These are phyloP conservation scores for Spondyliosoma cantharus DNA, from an alignment of 2,797 vertebrate species.

Conservation along the genomic window DNA sequence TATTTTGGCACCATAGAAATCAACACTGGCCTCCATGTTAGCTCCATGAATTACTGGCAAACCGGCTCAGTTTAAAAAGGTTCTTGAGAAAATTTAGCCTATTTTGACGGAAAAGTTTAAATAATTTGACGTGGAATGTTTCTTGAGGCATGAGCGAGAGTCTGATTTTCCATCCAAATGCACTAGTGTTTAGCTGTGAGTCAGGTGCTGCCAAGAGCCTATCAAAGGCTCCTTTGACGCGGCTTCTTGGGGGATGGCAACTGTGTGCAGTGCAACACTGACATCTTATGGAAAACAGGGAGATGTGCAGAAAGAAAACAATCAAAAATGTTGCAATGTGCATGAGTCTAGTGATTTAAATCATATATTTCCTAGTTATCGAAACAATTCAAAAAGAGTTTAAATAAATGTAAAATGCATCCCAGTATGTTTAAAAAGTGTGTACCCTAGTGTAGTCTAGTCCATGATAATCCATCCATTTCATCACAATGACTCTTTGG, in stretches of 20 bases:
- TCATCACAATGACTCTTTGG: not conserved
- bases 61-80: constrained; percentile 59
- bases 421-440: not conserved
- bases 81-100: constrained; percentile 44
- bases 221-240: constrained; percentile 60
- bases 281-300: constrained; percentile 74
- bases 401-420: not conserved
- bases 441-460: too few relatives aligned
- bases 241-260: not conserved
- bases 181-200: constrained; percentile 60
- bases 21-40: constrained; percentile 69
- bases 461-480: not conserved
- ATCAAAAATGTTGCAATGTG: not conserved
- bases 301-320: constrained; percentile 31
- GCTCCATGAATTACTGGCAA: constrained; percentile 61
- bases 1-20: constrained; percentile 71
- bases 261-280: constrained; percentile 66
- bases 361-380: not conserved
- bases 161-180: constrained; percentile 71
- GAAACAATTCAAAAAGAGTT: not conserved
- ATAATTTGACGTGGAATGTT: constrained; percentile 74
- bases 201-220: constrained; percentile 67
- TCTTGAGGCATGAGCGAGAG: constrained; percentile 60
- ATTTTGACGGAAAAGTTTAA: constrained; percentile 71
- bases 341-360: not conserved